phyloP scores from a whole-genome alignment of 64 coral and sea anemone genomes.

The Actinia tenebrosa region DNA sequence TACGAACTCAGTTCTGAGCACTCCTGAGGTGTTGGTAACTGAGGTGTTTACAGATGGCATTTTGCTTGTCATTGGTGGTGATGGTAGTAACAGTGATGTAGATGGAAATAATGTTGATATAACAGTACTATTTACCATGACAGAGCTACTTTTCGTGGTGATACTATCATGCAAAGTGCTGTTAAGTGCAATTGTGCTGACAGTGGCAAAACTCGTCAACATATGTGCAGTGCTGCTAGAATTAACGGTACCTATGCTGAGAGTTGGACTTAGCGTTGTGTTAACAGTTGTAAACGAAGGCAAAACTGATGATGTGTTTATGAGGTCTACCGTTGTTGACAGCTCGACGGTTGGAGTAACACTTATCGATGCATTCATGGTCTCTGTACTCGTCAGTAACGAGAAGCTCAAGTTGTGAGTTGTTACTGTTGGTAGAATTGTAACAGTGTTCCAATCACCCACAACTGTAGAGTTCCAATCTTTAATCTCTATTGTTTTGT shows the following conservation, averaged over 20 bases:
- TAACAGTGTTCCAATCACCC: background rate
- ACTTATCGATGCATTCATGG: background rate
- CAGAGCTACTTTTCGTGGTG: background rate
- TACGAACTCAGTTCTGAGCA: background rate
- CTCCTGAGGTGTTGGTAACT: background rate
- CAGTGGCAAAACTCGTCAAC: background rate
- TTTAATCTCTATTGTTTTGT: background rate
- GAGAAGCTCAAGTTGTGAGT: background rate
- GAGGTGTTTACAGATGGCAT: background rate
- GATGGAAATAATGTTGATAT: background rate
- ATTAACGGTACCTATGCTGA: background rate
- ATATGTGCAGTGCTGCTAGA: background rate
- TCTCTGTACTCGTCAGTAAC: background rate
- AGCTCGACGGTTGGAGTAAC: background rate
- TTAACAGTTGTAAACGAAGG: background rate
- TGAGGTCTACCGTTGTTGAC: background rate
- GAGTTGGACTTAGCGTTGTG: background rate
- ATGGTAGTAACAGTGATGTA: background rate
- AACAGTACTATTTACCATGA: background rate
- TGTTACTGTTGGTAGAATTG: background rate
- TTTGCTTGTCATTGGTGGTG: background rate
- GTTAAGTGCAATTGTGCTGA: background rate
- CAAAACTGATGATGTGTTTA: background rate
- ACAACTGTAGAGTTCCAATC: background rate
- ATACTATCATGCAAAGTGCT: background rate